Conservation (phyloP, 2,797 vertebrate genomes). For the Poecilia gillii region DNA sequence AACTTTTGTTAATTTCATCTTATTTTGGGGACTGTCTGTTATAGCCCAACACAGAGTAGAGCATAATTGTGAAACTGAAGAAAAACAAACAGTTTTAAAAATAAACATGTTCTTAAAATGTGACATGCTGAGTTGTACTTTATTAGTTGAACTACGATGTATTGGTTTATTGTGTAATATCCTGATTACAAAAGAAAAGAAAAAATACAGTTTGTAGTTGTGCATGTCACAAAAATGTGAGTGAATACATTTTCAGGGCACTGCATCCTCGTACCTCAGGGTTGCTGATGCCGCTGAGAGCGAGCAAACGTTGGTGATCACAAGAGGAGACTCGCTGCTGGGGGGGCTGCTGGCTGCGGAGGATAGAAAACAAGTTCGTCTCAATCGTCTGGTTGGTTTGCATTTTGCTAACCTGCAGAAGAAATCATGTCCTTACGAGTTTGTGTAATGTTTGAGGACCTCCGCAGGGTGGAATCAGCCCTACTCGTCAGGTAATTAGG, state of each 20-base stretch:
- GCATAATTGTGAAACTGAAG: background rate
- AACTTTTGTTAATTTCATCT: background rate
- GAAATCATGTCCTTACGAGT: constrained; percentile 35
- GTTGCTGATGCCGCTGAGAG: constrained; percentile 23
- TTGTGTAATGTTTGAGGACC: constrained; percentile 14
- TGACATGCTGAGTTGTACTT: background rate
- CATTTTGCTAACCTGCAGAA: background rate
- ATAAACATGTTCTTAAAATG: background rate
- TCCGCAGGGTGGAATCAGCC: background rate
- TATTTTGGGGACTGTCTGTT: background rate
- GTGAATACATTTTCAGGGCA: background rate
- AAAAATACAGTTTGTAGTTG: background rate
- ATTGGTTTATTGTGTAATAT: background rate
- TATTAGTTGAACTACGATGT: background rate
- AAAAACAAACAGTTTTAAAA: background rate
- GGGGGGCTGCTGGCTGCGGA: constrained; percentile 56
- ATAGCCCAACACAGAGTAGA: background rate
- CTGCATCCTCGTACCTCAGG: constrained; percentile 54
- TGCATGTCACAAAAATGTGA: background rate
- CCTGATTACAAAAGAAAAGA: too few relatives aligned
- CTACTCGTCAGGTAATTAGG: constrained; percentile 15
- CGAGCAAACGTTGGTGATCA: constrained; percentile 71
- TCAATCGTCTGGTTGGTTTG: background rate
- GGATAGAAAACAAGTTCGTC: constrained; percentile 5
- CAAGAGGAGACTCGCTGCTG: constrained; percentile 49